Base-by-base conservation (phyloP, 2,888 invertebrate species). In the Tenthredo scrophulariae region DNA sequence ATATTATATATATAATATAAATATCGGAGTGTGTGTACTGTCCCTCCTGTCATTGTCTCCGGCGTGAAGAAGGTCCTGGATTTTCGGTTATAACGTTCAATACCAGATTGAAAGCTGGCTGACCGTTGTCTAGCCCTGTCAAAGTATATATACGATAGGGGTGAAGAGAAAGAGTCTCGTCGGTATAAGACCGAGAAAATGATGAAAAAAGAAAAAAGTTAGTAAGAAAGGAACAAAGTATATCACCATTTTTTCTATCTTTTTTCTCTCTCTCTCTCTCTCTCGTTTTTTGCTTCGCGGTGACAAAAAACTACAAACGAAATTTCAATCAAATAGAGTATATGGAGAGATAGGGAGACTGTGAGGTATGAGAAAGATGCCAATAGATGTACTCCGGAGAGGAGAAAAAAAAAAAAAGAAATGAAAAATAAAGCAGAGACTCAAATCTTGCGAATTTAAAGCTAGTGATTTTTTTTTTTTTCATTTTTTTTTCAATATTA, bases 261-360 rank as follows among this genome's bases (percentile, higher is more conserved):
- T 62, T 85, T 85, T 82, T 85, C 58, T 87, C 88, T 88, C n/a
- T n/a, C n/a, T n/a, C n/a, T n/a, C n/a, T 86, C 13, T 13, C 13
- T 2, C 79, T 79, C 84, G 80, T 72, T 77, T 40, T 65, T 46
- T 37, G 18, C 37, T 67, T 58, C 54, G 2, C 46, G 4, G 46
- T 46, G 46, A 46, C 46, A 46, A 46, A 3, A 46, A 46, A 15
- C 58, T 58, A 58, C 22, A 58, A 18, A n/a, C 7, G 2, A 58
- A 58, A 22, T 58, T 58, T 58, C 58, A 58, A 58, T 58, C 58
- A 58, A 58, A 58, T 18, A 58, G 58, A 58, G 58, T 58, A 46
- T 46, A 46, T 15, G 15, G 15, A 46, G 13, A 46, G 46, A 46
- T 46, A 46, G 46, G 13, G 13, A 13, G 4, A 13, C 46, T 15